Base-by-base conservation (phyloP, 1,140 invertebrate genomes). In the Scaptomyza hsui region DNA sequence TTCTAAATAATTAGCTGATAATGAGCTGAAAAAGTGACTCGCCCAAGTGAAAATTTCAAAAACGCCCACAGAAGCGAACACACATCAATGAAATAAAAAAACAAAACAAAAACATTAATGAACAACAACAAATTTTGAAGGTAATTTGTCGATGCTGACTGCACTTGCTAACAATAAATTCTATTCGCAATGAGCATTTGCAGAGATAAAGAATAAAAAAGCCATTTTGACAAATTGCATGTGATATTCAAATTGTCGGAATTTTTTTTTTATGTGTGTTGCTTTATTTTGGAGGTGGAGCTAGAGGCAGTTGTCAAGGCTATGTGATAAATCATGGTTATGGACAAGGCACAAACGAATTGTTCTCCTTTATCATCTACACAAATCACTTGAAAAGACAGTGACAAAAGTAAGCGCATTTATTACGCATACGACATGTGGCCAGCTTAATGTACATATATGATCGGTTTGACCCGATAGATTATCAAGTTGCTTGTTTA, bases 181-280 rank as follows among this genome's bases (percentile, higher is more conserved):
- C 48, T 49, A 75, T 68, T 21, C 42, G 32, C 49, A 56, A 53
- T 45, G 42, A 52, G 39, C 19, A 51, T 51, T 42, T 45, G 26
- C 60, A 53, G 49, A 63, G 26, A 57, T 57, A 24, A 48, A 56
- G 42, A 37, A 68, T 53, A 44, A 44, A 59, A 51, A 37, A 56
- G 37, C 41, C 72, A 51, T 62, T 74, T 81, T 81, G 77, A 86
- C 82, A 81, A 86, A 88, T 86, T 75, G 82, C 74, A 52, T 48
- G 78, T 55, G 60, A 81, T 86, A 81, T 77, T 73, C 56, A 75
- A 75, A 83, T 83, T 65, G 3, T 42, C 32, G 9, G n/a, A n/a
- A 9, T 42, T n/a, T 3, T 61, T 48, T 39, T 24, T 15, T 21
- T 45, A 4, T 12, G 4, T 1, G 18, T 73, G 15, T 47, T 49